These are phyloP conservation scores for Hypsibius dujardini DNA, from an alignment of 1,140 invertebrate species.

Conservation along the genomic window DNA sequence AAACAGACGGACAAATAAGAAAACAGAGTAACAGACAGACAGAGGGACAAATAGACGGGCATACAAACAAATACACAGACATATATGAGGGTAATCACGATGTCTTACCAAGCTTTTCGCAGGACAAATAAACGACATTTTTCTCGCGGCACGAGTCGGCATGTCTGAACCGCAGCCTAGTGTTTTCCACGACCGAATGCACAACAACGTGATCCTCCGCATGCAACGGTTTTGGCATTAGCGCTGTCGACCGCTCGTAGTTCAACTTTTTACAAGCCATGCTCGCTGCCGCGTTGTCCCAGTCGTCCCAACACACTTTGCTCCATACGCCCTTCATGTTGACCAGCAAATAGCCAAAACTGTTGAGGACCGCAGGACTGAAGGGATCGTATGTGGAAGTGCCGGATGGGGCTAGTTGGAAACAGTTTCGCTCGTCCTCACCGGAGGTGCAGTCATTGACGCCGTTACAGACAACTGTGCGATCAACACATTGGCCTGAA, in stretches of 20 bases:
- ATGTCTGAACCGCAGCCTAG: background rate
- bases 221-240: background rate
- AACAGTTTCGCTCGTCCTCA: constrained; percentile 59
- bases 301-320: constrained; percentile 12
- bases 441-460: constrained; percentile 53
- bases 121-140: background rate
- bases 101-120: background rate
- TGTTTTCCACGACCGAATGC: constrained; percentile 1
- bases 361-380: background rate
- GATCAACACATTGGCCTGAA: background rate
- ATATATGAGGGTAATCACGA: too few relatives aligned
- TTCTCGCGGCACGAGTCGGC: constrained; percentile 10
- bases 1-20: too few relatives aligned
- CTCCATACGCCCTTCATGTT: constrained; percentile 5
- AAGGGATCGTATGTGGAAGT: background rate
- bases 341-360: background rate
- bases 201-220: background rate
- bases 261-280: constrained; percentile 11
- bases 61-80: too few relatives aligned
- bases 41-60: too few relatives aligned
- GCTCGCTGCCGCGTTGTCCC: background rate
- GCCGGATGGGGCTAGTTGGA: background rate
- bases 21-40: too few relatives aligned
- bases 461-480: constrained; percentile 29
- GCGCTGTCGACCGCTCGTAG: background rate